Conservation (phyloP, 1,140 invertebrate genomes). For the Drepana arcuata region DNA sequence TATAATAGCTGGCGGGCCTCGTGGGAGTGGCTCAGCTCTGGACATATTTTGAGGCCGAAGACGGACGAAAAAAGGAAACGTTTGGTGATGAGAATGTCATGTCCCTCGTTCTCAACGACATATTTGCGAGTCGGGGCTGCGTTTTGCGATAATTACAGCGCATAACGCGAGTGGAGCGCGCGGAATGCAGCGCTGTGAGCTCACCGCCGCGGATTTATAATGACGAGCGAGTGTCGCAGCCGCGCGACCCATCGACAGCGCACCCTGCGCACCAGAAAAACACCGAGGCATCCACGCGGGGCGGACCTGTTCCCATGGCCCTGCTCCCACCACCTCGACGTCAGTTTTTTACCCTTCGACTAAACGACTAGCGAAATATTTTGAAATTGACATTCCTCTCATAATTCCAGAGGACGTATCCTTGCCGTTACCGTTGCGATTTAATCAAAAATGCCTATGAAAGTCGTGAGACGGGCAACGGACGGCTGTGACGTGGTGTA, state of each 20-base stretch:
- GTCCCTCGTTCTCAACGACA: slow-evolving; percentile 65
- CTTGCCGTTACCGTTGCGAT: slow-evolving; percentile 45
- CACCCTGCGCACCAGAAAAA: slow-evolving; percentile 37
- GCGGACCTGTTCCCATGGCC: slow-evolving; percentile 45
- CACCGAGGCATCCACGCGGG: slow-evolving; percentile 39
- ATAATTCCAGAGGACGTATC: slow-evolving; percentile 61
- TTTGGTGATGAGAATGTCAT: slow-evolving; percentile 70
- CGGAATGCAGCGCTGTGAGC: slow-evolving; percentile 59
- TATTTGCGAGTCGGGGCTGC: slow-evolving; percentile 62
- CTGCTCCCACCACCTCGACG: slow-evolving; percentile 24
- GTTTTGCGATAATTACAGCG: slow-evolving; percentile 67
- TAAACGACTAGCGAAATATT: slow-evolving; percentile 61
- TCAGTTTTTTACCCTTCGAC: slow-evolving; percentile 43
- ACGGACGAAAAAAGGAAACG: slow-evolving; percentile 49
- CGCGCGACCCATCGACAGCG: slow-evolving; percentile 45
- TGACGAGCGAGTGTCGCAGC: slow-evolving; percentile 57
- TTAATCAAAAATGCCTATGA: slow-evolving; percentile 55
- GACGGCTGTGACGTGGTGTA: slow-evolving; percentile 36
- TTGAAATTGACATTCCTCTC: slow-evolving; percentile 66
- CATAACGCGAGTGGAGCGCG: slow-evolving; percentile 57
- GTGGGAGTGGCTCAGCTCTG: slow-evolving; percentile 44
- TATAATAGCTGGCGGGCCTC: slow-evolving; percentile 36
- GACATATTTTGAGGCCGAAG: slow-evolving; percentile 39
- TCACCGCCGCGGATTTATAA: slow-evolving; percentile 63
- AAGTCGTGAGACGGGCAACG: slow-evolving; percentile 38